A percentile compares a stretch with the other conserved stretches of the same genome.
These are phyloP conservation scores for Trinectes maculatus DNA, from an alignment of 2,113 vertebrate genomes.

Conservation along the genomic window DNA sequence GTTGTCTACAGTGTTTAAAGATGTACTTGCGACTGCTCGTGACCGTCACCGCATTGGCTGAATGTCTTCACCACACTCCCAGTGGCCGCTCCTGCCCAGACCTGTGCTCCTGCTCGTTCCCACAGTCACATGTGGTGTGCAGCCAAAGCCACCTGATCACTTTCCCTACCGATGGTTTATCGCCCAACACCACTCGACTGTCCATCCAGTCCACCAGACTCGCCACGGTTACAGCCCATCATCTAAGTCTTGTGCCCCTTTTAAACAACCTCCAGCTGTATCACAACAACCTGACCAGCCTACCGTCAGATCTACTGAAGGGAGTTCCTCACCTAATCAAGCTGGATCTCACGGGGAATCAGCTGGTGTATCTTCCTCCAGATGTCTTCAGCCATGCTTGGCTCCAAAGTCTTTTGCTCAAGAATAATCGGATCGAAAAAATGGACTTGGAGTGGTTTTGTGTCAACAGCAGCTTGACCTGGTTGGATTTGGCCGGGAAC, in stretches of 20 bases:
- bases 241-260: constrained; percentile 65
- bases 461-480: constrained; percentile 65
- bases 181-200: constrained; percentile 68
- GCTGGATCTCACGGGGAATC: constrained; percentile 86
- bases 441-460: constrained; percentile 72
- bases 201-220: constrained; percentile 83
- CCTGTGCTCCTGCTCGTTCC: constrained; percentile 71
- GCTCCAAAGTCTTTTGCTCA: constrained; percentile 81
- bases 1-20: constrained; percentile 19
- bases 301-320: constrained; percentile 75
- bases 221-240: constrained; percentile 40
- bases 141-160: constrained; percentile 52
- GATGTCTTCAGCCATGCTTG: constrained; percentile 62
- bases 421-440: constrained; percentile 74
- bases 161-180: constrained; percentile 72
- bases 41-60: constrained; percentile 45
- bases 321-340: constrained; percentile 63
- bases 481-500: constrained; percentile 84
- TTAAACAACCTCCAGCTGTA: constrained; percentile 86
- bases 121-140: constrained; percentile 72
- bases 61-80: constrained; percentile 20
- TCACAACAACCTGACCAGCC: constrained; percentile 72
- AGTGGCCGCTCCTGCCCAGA: constrained; percentile 60
- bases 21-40: constrained; percentile 65
- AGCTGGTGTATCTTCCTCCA: constrained; percentile 74